A percentile compares a stretch with the other conserved stretches of the same genome.
phyloP scores from a whole-genome alignment of 2,113 vertebrate genomes.

The Oplegnathus fasciatus region DNA sequence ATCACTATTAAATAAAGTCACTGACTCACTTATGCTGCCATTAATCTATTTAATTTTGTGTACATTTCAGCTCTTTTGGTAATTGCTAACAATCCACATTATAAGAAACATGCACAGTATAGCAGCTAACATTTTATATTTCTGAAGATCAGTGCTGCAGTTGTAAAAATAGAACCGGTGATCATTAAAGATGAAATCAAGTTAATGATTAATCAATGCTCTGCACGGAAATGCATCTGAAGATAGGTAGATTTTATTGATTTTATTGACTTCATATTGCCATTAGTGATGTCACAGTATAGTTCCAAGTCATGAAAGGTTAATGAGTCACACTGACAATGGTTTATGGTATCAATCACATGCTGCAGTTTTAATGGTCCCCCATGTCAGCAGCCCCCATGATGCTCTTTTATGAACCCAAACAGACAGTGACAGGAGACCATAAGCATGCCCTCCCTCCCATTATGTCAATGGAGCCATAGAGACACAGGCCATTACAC shows the following conservation, averaged over 20 bases:
- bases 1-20: not conserved
- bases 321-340: constrained; percentile 65
- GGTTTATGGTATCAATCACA: constrained; percentile 66
- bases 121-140: constrained; percentile 9
- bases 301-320: constrained; percentile 54
- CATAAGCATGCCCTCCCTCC: constrained; percentile 58
- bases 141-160: not conserved
- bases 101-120: not conserved
- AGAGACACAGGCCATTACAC: constrained; percentile 77
- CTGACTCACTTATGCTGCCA: not conserved
- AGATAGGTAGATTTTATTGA: not conserved
- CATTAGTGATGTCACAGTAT: constrained; percentile 37
- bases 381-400: constrained; percentile 32
- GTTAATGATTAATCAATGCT: constrained; percentile 49
- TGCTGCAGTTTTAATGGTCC: constrained; percentile 54
- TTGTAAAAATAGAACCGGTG: constrained; percentile 12
- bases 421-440: constrained; percentile 56
- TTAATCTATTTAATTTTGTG: not conserved
- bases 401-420: constrained; percentile 64
- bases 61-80: not conserved
- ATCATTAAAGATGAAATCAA: constrained; percentile 30
- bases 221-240: constrained; percentile 1
- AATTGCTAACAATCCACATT: not conserved
- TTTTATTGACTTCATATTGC: constrained; percentile 43
- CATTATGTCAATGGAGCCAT: constrained; percentile 73